phyloP scores from a whole-genome alignment of 2,797 vertebrate genomes.

The Uromys caudimaculatus region DNA sequence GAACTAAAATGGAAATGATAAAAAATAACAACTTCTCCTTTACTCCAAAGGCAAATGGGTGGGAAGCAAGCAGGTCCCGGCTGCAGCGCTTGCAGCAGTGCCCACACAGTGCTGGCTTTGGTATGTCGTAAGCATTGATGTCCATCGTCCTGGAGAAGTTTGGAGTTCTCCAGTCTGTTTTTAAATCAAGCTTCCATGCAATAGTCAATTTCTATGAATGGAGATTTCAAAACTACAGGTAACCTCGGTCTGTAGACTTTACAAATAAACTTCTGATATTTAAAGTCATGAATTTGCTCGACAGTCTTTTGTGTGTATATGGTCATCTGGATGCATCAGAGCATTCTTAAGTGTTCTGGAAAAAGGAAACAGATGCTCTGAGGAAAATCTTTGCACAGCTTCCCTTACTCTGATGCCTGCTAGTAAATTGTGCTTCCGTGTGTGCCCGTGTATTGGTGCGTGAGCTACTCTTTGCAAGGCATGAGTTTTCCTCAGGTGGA shows the following conservation, averaged over 20 bases:
- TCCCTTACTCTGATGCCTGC: background rate
- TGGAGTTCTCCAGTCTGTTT: background rate
- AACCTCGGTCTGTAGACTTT: slow-evolving; percentile 16
- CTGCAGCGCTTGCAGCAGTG: background rate
- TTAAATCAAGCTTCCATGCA: slow-evolving; percentile 34
- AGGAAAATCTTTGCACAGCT: background rate
- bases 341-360: background rate
- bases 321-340: background rate
- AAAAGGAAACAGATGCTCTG: background rate
- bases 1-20: background rate
- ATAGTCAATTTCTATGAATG: slow-evolving; percentile 1
- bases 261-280: slow-evolving; percentile 5
- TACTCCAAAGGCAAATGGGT: background rate
- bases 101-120: background rate
- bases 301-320: background rate
- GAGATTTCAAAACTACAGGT: slow-evolving; percentile 4
- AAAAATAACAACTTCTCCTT: slow-evolving; percentile 41
- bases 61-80: too few relatives aligned
- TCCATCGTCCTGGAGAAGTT: background rate
- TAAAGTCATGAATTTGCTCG: background rate
- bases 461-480: background rate
- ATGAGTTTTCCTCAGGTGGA: slow-evolving; percentile 14
- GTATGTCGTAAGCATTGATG: slow-evolving; percentile 17
- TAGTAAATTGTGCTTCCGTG: background rate
- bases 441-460: background rate